phyloP scores from a whole-genome alignment of 2,888 invertebrate genomes.

The Craniophora ligustri region DNA sequence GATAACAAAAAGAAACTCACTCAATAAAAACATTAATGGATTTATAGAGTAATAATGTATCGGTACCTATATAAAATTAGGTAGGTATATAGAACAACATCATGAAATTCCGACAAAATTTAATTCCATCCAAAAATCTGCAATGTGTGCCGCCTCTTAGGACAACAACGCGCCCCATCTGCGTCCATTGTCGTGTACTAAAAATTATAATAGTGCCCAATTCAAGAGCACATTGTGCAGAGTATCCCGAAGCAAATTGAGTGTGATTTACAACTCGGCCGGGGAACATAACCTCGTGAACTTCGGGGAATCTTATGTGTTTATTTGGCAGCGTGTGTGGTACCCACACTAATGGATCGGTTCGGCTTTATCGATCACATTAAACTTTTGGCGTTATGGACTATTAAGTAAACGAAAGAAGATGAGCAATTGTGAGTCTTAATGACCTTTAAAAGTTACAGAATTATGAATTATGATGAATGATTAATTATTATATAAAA shows the following conservation, averaged over 20 bases:
- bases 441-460: background rate
- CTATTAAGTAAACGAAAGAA: slow-evolving; percentile 27
- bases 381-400: slow-evolving; percentile 24
- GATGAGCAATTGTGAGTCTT: background rate
- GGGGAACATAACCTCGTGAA: slow-evolving; percentile 68
- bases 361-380: slow-evolving; percentile 29
- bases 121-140: background rate
- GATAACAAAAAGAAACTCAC: too few relatives aligned
- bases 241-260: slow-evolving; percentile 68
- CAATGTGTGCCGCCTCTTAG: slow-evolving; percentile 34
- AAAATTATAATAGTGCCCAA: slow-evolving; percentile 49
- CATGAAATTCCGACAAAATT: background rate
- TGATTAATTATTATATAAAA: too few relatives aligned
- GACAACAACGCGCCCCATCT: slow-evolving; percentile 52
- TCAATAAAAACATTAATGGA: too few relatives aligned
- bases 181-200: slow-evolving; percentile 50
- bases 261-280: slow-evolving; percentile 78
- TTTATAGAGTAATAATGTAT: too few relatives aligned
- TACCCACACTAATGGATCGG: slow-evolving; percentile 53
- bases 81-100: too few relatives aligned
- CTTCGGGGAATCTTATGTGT: slow-evolving; percentile 59
- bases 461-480: too few relatives aligned
- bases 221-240: slow-evolving; percentile 39
- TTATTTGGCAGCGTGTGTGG: slow-evolving; percentile 61
- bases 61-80: too few relatives aligned